These are phyloP conservation scores for Idaea dimidiata DNA, from an alignment of 2,888 invertebrate genomes.

Conservation along the genomic window DNA sequence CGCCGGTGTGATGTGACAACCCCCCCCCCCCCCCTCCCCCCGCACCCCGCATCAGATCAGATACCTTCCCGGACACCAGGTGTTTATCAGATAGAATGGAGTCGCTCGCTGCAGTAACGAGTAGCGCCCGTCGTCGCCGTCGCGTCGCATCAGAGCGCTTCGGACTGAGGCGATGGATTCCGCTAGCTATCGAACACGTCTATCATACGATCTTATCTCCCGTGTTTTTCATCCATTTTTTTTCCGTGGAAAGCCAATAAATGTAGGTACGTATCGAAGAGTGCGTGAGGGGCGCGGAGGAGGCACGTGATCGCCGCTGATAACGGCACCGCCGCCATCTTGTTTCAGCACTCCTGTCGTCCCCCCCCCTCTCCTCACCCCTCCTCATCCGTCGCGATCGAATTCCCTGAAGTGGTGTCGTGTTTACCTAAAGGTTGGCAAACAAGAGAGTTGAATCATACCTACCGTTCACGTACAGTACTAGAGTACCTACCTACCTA, in stretches of 20 bases:
- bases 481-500: constrained; percentile 7
- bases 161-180: too few relatives aligned
- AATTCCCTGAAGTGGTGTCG: constrained; percentile 39
- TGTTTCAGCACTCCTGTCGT: constrained; percentile 52
- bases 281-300: constrained; percentile 26
- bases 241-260: constrained; percentile 73
- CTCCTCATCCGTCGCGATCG: constrained; percentile 26
- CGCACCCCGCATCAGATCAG: constrained; percentile 26
- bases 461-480: constrained; percentile 12
- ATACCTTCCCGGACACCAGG: constrained; percentile 68
- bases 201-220: constrained; percentile 71
- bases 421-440: constrained; percentile 18
- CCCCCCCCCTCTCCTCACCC: constrained; percentile 20
- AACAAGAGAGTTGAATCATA: constrained; percentile 26
- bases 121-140: too few relatives aligned
- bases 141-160: too few relatives aligned
- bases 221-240: constrained; percentile 71
- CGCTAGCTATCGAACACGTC: constrained; percentile 69
- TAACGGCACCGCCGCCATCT: constrained; percentile 68
- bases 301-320: constrained; percentile 38
- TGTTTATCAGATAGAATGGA: constrained; percentile 76
- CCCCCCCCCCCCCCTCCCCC: too few relatives aligned
- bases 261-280: constrained; percentile 26
- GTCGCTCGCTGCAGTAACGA: constrained; percentile 53
- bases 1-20: too few relatives aligned